These are phyloP conservation scores for Cerastoderma edule DNA, from an alignment of 2,888 invertebrate species.

Conservation along the genomic window DNA sequence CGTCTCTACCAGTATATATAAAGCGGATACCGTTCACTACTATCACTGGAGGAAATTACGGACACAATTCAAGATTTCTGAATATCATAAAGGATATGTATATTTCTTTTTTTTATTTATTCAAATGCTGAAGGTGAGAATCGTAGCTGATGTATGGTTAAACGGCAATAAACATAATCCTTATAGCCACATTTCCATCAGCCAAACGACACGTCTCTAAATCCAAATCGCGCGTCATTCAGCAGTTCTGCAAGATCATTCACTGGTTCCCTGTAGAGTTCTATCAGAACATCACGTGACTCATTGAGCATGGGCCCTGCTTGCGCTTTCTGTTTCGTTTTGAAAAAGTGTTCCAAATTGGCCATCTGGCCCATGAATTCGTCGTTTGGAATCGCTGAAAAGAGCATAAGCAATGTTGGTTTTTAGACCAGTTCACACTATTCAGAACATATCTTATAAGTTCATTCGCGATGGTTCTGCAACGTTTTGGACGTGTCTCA, in stretches of 20 bases:
- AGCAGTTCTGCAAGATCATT: conserved; percentile 29
- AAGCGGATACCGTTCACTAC: no score
- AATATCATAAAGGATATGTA: no score
- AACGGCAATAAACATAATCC: no score
- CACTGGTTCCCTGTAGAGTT: conserved; percentile 22
- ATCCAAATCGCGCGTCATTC: conserved; percentile 22
- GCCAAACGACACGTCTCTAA: conserved; percentile 16
- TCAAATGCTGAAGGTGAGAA: no score
- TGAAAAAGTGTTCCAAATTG: conserved; percentile 5
- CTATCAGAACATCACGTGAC: conserved; percentile 18
- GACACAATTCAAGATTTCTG: no score
- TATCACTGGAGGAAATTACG: no score
- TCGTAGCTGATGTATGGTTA: no score
- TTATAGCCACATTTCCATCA: no score
- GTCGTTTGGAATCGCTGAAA: conserved; percentile 25
- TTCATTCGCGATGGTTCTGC: neutral
- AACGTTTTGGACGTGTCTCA: neutral
- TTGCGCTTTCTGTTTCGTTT: conserved; percentile 9
- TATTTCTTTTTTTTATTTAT: no score
- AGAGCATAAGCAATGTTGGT: neutral
- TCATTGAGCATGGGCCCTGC: conserved; percentile 33
- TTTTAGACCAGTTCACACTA: neutral
- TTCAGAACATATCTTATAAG: neutral
- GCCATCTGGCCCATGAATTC: conserved; percentile 10
- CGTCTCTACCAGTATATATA: no score